Conservation (phyloP, 2,888 invertebrate genomes). For the Linhomoeus sp. region DNA sequence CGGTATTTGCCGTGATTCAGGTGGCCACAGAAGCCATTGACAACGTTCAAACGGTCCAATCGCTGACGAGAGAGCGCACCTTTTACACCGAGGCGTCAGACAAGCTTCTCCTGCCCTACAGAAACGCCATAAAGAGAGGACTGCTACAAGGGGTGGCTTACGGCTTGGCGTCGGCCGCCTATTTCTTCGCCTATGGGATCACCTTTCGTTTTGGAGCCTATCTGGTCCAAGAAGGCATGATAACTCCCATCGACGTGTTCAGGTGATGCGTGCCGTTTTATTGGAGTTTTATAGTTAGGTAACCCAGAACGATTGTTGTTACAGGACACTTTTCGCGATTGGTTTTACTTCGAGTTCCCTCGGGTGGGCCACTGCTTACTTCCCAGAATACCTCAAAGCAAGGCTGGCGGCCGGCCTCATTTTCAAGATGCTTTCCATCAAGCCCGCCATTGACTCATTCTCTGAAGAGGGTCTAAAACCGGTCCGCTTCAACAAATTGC, state of each 20-base stretch:
- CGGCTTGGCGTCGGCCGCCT: constrained; percentile 15
- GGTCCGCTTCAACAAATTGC: no score
- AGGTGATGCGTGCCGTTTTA: constrained; percentile 21
- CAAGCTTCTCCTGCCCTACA: constrained; percentile 22
- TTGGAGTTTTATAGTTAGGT: no score
- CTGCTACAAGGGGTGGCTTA: constrained; percentile 3
- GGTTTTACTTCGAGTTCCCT: constrained; percentile 33
- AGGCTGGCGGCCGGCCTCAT: constrained; percentile 23
- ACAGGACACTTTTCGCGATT: constrained; percentile 35
- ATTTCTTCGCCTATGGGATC: constrained; percentile 23
- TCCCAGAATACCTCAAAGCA: constrained; percentile 28
- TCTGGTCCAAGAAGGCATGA: constrained; percentile 28
- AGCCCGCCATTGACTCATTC: constrained; percentile 21
- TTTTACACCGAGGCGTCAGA: constrained; percentile 18
- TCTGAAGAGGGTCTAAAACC: constrained; percentile 8
- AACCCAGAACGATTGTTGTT: no score
- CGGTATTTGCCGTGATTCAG: no score
- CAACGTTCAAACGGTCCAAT: constrained; percentile 27
- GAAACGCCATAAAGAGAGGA: not conserved
- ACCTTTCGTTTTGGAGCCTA: constrained; percentile 21
- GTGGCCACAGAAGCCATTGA: constrained; percentile 27
- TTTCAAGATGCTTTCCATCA: constrained; percentile 17
- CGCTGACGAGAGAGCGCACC: constrained; percentile 22
- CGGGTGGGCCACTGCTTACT: constrained; percentile 23
- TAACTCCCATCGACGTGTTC: constrained; percentile 28